phyloP scores from a whole-genome alignment of 2,113 vertebrate species.

The Stegastes partitus region DNA sequence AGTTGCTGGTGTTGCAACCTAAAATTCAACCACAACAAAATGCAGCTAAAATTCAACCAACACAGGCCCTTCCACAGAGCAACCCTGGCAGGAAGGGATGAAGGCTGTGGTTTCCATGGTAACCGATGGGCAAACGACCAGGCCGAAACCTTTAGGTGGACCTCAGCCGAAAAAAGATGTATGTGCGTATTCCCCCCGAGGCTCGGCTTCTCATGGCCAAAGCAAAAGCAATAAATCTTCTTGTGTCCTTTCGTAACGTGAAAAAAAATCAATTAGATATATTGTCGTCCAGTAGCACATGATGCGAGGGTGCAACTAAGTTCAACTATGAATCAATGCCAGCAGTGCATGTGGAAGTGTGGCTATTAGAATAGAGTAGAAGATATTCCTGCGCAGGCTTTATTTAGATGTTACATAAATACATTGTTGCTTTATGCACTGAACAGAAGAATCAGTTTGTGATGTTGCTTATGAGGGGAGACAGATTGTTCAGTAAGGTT shows the following conservation, averaged over 20 bases:
- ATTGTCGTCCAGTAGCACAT: background rate
- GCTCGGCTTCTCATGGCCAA: conserved; percentile 33
- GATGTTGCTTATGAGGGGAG: background rate
- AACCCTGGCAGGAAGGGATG: conserved; percentile 6
- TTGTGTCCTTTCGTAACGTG: conserved; percentile 23
- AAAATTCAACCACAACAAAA: background rate
- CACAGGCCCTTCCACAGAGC: background rate
- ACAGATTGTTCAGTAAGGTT: background rate
- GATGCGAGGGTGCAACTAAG: background rate
- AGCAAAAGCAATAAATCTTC: conserved; percentile 55
- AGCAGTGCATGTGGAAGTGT: background rate
- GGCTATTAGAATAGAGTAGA: background rate
- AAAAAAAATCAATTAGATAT: conserved; percentile 46
- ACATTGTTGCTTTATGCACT: background rate
- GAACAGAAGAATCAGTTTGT: background rate
- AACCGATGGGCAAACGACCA: conserved; percentile 26
- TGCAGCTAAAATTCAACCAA: conserved; percentile 2
- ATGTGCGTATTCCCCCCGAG: conserved; percentile 21
- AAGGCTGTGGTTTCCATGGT: conserved; percentile 46
- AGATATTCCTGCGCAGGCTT: background rate
- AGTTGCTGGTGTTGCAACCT: background rate
- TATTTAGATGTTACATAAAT: background rate
- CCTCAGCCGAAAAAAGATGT: conserved; percentile 37
- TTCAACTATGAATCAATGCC: conserved; percentile 17
- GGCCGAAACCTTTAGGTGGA: conserved; percentile 20